Conservation (phyloP, 1,140 invertebrate genomes). For the Pomacea maculata region DNA sequence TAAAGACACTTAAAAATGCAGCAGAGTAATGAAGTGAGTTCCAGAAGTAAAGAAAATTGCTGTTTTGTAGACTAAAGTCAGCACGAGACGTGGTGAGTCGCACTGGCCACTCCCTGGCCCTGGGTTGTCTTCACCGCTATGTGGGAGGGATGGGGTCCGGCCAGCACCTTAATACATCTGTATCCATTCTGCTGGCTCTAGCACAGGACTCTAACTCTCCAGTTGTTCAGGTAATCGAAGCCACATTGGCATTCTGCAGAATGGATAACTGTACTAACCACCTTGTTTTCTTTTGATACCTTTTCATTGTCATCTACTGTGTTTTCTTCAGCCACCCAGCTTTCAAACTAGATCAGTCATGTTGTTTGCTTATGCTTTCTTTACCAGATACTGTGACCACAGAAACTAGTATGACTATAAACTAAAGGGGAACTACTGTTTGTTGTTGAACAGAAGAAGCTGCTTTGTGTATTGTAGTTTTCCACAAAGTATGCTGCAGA, state of each 20-base stretch:
- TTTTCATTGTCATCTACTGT: background rate
- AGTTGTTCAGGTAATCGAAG: slow-evolving; percentile 80
- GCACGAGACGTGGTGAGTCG: slow-evolving; percentile 87
- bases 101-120: slow-evolving; percentile 91
- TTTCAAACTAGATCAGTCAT: background rate
- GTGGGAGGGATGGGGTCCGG: slow-evolving; percentile 89
- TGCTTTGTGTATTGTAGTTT: no score
- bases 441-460: no score
- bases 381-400: no score
- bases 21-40: background rate
- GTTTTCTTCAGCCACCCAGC: background rate
- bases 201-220: slow-evolving; percentile 92
- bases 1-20: no score
- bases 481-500: no score
- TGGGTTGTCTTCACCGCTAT: slow-evolving; percentile 91
- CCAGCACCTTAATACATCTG: slow-evolving; percentile 91
- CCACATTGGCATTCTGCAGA: background rate
- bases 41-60: background rate
- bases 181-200: slow-evolving; percentile 91
- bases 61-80: slow-evolving; percentile 74
- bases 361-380: background rate
- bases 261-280: background rate
- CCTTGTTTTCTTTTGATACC: no score
- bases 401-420: no score
- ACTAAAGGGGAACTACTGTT: no score